These are phyloP conservation scores for Lepidostoma basale DNA, from an alignment of 1,140 invertebrate species.

Conservation along the genomic window DNA sequence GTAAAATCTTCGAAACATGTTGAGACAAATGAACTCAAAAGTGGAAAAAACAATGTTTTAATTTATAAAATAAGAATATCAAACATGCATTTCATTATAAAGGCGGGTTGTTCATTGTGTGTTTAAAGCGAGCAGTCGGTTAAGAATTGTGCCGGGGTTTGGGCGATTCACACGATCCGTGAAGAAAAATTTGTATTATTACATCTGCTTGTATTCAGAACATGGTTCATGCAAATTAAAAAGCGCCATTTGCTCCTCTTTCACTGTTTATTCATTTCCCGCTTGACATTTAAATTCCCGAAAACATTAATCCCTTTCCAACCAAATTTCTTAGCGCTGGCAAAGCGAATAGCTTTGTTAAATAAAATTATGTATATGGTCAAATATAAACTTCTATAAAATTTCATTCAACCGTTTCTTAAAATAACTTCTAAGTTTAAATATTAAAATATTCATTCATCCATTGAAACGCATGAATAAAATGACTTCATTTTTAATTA, in stretches of 20 bases:
- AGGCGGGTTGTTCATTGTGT: not conserved
- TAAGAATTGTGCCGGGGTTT: not conserved
- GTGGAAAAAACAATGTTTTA: not conserved
- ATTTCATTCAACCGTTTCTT: not conserved
- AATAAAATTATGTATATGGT: too few relatives aligned
- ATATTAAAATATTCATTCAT: not conserved
- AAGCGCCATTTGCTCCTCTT: not conserved
- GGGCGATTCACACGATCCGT: not conserved
- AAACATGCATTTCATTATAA: not conserved
- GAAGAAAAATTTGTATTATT: constrained; percentile 9
- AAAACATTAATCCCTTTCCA: not conserved
- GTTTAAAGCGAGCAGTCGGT: not conserved
- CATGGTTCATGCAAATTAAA: constrained; percentile 13
- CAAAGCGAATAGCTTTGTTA: not conserved
- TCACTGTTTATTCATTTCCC: not conserved
- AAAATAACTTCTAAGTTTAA: not conserved
- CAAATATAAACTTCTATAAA: too few relatives aligned
- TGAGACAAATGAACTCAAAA: not conserved
- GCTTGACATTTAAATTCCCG: not conserved
- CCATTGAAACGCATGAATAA: not conserved
- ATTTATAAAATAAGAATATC: not conserved
- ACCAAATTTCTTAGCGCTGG: not conserved
- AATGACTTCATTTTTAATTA: too few relatives aligned
- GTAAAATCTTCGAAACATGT: not conserved
- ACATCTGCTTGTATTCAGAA: not conserved